Conservation (phyloP, 2,113 vertebrate species). For the Arizona elegans region DNA sequence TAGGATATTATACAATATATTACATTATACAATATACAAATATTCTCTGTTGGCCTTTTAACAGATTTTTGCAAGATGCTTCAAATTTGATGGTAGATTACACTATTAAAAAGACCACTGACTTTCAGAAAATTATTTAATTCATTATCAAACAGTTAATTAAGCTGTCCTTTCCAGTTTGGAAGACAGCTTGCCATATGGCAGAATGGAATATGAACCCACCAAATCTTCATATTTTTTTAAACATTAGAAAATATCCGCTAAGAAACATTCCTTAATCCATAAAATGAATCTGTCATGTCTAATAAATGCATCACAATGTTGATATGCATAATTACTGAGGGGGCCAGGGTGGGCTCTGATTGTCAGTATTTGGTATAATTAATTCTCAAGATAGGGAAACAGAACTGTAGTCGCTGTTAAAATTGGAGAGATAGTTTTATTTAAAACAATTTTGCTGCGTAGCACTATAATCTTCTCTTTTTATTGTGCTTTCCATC, state of each 20-base stretch:
- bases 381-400: not conserved
- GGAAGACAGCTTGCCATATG: not conserved
- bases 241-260: not conserved
- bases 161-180: not conserved
- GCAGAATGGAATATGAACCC: conserved; percentile 10
- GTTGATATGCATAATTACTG: conserved; percentile 50
- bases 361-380: not conserved
- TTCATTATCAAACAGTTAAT: not conserved
- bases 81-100: not conserved
- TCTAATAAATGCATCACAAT: conserved; percentile 36
- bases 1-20: not conserved
- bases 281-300: conserved; percentile 5
- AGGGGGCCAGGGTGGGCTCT: not conserved
- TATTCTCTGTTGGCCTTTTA: not conserved
- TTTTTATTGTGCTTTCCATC: conserved; percentile 48
- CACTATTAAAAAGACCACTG: not conserved
- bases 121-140: not conserved
- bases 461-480: conserved; percentile 43
- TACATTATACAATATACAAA: not conserved
- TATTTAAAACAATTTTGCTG: conserved; percentile 24
- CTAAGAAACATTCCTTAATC: conserved; percentile 18
- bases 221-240: not conserved
- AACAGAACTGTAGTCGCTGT: conserved; percentile 31
- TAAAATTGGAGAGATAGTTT: conserved; percentile 9
- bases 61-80: not conserved